Evolutionary conservation across 2,888 invertebrate genomes (phyloP), one percentile per base, ranked within the genome.

Genomic region (Cybosia mesomella): DNA sequence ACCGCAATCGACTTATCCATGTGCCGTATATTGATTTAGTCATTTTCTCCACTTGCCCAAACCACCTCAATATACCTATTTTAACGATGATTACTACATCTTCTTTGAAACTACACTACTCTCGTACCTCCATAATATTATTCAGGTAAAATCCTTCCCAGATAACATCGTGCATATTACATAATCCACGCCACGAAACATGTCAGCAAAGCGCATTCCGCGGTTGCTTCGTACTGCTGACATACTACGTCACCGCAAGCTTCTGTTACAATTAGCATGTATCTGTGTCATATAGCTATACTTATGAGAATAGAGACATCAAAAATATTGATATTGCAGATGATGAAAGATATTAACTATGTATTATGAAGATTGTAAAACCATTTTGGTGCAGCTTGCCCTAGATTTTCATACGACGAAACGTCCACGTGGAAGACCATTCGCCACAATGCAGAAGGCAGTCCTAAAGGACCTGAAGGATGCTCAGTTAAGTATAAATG

Each of bases 191-290:
- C 5, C 11, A 9, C 39, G 28, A 39, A 55, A 54, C 55, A 32
- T 21, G 66, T 67, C 69, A 74, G 68, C 76, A 68, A 74, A 69
- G 68, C 57, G 62, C 72, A 76, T 78, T 73, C 76, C 66, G 78
- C 67, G 76, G 78, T 72, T 54, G 36, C 49, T 15, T 55, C 28
- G 34, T 21, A 43, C 57, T n/a, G 53, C 58, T 9, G 36, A 55
- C 64, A 60, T 67, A 62, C 59, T 58, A n/a, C 28, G 36, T 66
- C 67, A 76, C 76, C 78, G 64, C 78, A 78, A 72, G 69, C 49
- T 70, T 57, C 63, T 70, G 21, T 61, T 21, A 64, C 62, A 70
- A 72, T 64, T 71, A 68, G 57, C 67, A 2, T 24, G 24, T 55
- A 22, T 55, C 22, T 43, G 43, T 18, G 18, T 18, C 8, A 18